Conservation (phyloP, 2,113 vertebrate genomes). For the Cynopterus brachyotis region DNA sequence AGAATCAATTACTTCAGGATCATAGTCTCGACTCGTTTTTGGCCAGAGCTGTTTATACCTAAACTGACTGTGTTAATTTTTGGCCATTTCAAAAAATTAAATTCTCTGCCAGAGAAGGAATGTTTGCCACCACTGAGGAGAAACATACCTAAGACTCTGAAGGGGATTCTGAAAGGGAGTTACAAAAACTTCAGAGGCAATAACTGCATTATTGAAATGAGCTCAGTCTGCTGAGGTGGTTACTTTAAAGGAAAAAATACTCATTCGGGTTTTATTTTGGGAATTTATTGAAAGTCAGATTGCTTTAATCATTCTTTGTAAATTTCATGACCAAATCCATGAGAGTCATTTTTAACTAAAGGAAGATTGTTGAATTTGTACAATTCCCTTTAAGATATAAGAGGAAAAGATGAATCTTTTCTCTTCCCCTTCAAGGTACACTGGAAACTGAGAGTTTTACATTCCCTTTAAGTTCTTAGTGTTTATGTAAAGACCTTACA, state of each 20-base stretch:
- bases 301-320: not conserved
- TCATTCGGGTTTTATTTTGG: not conserved
- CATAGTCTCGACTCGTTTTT: not conserved
- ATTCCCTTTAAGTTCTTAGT: not conserved
- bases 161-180: not conserved
- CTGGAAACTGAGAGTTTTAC: too few species aligned
- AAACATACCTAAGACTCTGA: not conserved
- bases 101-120: not conserved
- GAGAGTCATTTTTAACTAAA: constrained; percentile 7
- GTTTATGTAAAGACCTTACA: not conserved
- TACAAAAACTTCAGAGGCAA: not conserved
- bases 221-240: not conserved
- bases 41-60: not conserved
- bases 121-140: not conserved
- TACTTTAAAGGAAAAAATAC: not conserved
- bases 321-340: not conserved
- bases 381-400: not conserved
- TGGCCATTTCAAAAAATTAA: not conserved
- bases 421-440: not conserved
- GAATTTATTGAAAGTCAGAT: constrained; percentile 3
- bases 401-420: not conserved
- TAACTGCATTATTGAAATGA: not conserved
- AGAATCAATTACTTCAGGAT: not conserved
- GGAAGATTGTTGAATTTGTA: constrained; percentile 4
- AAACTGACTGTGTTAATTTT: not conserved